Base-by-base conservation (phyloP, 2,888 invertebrate genomes). In the Pterobdella sp. region DNA sequence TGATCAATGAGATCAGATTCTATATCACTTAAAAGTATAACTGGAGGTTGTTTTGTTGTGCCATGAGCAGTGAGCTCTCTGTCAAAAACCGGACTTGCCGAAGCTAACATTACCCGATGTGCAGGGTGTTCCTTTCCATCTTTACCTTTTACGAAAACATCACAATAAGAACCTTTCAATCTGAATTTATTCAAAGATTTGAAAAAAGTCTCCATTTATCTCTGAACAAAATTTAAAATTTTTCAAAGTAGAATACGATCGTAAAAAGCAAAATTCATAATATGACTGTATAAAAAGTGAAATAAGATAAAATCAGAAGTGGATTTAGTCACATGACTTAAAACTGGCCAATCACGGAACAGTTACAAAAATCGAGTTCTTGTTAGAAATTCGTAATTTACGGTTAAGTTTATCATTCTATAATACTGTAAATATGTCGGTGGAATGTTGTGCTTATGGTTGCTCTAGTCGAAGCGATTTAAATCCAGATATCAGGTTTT, bases 101-200 rank as follows among this genome's bases (percentile, higher is more conserved):
- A 36, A 26, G 73, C 73, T 18, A 69, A 29, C 3, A 73, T 64
- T 31, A 73, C 63, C 4, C 68, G 34, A 63, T 73, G 73, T n/a
- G 69, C 69, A 10, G 29, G 31, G 10, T 63, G 14, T n/a, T 64
- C 60, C 22, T 22, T 42, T 37, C 63, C 60, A 64, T 73, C 69
- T 14, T 63, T 36, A n/a, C 71, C 71, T 34, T n/a, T 29, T 63
- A 71, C 22, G 10, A 26, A 49, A 26, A 49, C 69, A 69, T 69
- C 69, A 69, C 69, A 69, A 49, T 42, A 69, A 14, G 49, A 22
- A 7, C 49, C 49, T 42, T 29, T 32, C 37, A 42, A 14, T 52
- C 69, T 69, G 26, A 37, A 52, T 10, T 34, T 29, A 52, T 69
- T 49, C 18, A 69, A 52, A 26, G 34, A 31, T 22, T 42, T 37